Evolutionary conservation across 2,888 invertebrate genomes (phyloP), one percentile per base, ranked within the genome.

Genomic region (Xylota sylvarum): DNA sequence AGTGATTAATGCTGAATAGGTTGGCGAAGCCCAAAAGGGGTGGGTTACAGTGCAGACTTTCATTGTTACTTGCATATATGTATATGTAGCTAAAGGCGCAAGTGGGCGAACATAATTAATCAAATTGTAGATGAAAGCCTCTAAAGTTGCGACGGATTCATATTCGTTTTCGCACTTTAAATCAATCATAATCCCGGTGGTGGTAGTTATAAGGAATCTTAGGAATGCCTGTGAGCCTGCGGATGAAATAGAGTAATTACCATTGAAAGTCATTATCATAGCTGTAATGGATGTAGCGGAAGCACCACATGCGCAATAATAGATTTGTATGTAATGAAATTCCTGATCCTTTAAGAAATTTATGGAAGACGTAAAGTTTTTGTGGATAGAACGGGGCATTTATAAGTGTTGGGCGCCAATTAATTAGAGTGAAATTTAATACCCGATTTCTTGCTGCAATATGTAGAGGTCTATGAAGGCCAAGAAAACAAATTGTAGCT

Each of bases 1-100:
- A 86, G 81, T 86, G 86, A 86, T 86, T 86, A 86, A 86, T 86
- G 86, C 73, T 82, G 17, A 60, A 67, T 77, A 77, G 50, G 83
- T 52, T 52, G 77, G 46, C 52, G 58, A 78, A 60, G 40, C 6
- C 27, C 10, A 30, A 46, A 46, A 23, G 50, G 23, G 52, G 52
- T 14, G 52, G 17, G 32, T 17, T 19, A 5, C n/a, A 27, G 7
- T 6, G 27, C 12, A 52, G 19, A 12, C 60, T 37, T 62, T 19
- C 37, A 37, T 60, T 60, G 64, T 43, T 62, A 9, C 46, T 27
- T 32, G 27, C 46, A 12, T 7, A 17, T 40, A 6, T 17, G 1
- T 32, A 10, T 37, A 46, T 17, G 69, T 69, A 17, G 67, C 48
- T 56, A 37, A 37, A 43, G 72, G 30, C 37, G 46, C 46, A n/a